Conservation (phyloP, 2,888 invertebrate species). For the Quadroppia sp. region DNA sequence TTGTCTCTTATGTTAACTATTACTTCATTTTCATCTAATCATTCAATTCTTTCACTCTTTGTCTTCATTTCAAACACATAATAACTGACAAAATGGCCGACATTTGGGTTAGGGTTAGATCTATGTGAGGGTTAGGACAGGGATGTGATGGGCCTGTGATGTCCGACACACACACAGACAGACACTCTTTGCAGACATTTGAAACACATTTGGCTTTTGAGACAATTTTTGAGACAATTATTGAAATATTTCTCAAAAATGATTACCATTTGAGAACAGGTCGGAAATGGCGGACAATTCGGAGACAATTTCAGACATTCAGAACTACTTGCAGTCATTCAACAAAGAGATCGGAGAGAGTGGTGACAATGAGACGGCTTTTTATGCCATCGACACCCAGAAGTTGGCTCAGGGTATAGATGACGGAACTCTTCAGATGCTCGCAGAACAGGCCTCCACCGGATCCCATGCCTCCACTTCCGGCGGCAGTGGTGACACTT, state of each 20-base stretch:
- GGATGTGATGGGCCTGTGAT: too few species aligned
- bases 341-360: slow-evolving; percentile 66
- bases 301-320: slow-evolving; percentile 66
- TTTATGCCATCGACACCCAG: slow-evolving; percentile 40
- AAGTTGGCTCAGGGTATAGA: slow-evolving; percentile 51
- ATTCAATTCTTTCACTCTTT: not conserved
- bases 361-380: slow-evolving; percentile 40
- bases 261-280: not conserved
- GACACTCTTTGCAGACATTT: too few species aligned
- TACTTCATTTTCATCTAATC: too few species aligned
- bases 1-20: too few species aligned
- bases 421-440: slow-evolving; percentile 48
- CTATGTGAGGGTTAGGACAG: too few species aligned
- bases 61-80: not conserved
- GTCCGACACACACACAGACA: too few species aligned
- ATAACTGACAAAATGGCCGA: not conserved
- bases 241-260: too few species aligned
- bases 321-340: slow-evolving; percentile 74
- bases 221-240: too few species aligned
- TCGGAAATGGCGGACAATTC: slow-evolving; percentile 39
- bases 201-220: too few species aligned
- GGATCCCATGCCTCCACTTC: slow-evolving; percentile 32
- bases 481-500: slow-evolving; percentile 40
- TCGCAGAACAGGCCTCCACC: slow-evolving; percentile 49
- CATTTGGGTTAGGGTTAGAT: too few species aligned